These are phyloP conservation scores for Phyllostomus hastatus DNA, from an alignment of 2,113 vertebrate species.

Conservation along the genomic window DNA sequence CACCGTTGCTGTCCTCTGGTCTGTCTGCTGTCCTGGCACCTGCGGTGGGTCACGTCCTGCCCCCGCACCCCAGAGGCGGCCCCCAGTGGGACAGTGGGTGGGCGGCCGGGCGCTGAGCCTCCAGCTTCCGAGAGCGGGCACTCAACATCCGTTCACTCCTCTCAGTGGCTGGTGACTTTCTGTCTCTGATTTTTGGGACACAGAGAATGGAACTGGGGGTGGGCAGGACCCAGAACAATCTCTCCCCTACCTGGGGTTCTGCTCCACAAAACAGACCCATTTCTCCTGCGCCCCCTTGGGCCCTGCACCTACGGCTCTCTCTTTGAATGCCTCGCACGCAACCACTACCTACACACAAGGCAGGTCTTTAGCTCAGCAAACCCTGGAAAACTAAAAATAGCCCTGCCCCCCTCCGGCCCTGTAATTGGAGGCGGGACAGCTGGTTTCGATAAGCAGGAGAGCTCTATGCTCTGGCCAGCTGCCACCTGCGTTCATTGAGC, in stretches of 20 bases:
- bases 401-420: conserved; percentile 33
- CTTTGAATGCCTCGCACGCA: neutral
- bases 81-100: neutral
- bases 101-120: neutral
- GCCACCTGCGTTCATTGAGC: conserved; percentile 61
- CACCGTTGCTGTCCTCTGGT: neutral
- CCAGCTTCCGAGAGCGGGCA: neutral
- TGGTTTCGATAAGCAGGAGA: conserved; percentile 68
- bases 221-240: neutral
- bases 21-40: neutral
- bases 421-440: conserved; percentile 65
- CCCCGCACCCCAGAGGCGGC: neutral
- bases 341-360: conserved; percentile 43
- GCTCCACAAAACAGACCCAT: neutral
- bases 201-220: neutral
- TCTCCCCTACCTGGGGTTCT: neutral
- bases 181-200: neutral
- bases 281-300: rapidly evolving
- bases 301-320: neutral
- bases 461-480: conserved; percentile 39
- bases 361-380: conserved; percentile 56
- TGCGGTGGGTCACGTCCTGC: neutral
- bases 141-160: neutral
- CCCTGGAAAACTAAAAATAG: conserved; percentile 71
- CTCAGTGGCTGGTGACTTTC: neutral